A percentile compares a stretch with the other conserved stretches of the same genome.
These are phyloP conservation scores for Penaeus vannamei DNA, from an alignment of 1,140 invertebrate genomes.

Conservation along the genomic window DNA sequence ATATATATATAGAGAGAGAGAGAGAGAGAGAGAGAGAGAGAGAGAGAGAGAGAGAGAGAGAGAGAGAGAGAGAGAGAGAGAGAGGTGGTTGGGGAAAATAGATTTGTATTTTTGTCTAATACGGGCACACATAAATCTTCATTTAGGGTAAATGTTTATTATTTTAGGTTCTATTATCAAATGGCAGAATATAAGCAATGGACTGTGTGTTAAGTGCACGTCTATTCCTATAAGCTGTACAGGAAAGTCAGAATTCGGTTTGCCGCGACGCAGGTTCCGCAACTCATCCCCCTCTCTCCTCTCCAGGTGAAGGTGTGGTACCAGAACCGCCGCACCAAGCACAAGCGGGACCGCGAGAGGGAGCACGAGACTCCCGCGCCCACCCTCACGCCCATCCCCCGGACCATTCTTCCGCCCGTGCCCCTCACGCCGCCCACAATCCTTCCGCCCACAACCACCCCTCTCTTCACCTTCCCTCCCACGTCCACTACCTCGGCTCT, in stretches of 20 bases:
- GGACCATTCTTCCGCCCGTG: slow-evolving; percentile 24
- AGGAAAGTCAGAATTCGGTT: background rate
- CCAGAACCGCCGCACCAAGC: slow-evolving; percentile 76
- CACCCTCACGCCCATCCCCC: slow-evolving; percentile 36
- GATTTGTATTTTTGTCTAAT: no score
- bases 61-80: no score
- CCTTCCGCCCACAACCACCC: slow-evolving; percentile 35
- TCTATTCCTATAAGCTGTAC: no score
- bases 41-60: no score
- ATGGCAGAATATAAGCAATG: no score
- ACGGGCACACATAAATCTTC: no score
- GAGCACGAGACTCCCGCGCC: slow-evolving; percentile 56
- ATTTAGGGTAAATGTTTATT: no score
- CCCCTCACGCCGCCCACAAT: slow-evolving; percentile 22
- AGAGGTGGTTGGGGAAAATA: no score
- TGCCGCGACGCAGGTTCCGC: background rate
- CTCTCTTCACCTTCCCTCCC: slow-evolving; percentile 1
- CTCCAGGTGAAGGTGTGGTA: slow-evolving; percentile 76
- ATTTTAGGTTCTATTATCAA: no score
- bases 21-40: no score
- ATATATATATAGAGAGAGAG: no score
- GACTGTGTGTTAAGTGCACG: no score
- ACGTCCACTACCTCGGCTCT: slow-evolving; percentile 33
- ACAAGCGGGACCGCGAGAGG: slow-evolving; percentile 68
- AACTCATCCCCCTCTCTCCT: background rate